A percentile compares a stretch with the other conserved stretches of the same genome.
These are phyloP conservation scores for Epizoanthus ramosus DNA, from an alignment of 92 coral and sea anemone species.

Conservation along the genomic window DNA sequence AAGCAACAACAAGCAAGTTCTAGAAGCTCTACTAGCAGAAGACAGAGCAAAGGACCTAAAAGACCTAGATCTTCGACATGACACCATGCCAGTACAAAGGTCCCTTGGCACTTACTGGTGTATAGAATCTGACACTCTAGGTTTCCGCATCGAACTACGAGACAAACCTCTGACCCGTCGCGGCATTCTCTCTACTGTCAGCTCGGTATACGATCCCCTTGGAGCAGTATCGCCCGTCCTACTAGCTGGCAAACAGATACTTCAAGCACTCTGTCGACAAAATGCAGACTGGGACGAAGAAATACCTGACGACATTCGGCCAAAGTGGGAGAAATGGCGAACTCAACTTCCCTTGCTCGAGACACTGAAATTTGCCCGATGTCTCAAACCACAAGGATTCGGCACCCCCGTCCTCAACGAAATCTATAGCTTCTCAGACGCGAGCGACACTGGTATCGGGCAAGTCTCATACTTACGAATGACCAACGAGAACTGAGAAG, in stretches of 20 bases:
- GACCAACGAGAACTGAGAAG: slow-evolving; percentile 21
- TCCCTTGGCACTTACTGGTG: slow-evolving; percentile 59
- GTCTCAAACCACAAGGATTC: slow-evolving; percentile 54
- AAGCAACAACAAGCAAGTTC: slow-evolving; percentile 55
- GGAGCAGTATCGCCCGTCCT: slow-evolving; percentile 56
- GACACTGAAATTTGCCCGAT: slow-evolving; percentile 41
- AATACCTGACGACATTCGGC: slow-evolving; percentile 49
- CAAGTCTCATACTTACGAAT: slow-evolving; percentile 57
- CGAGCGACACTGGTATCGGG: slow-evolving; percentile 52
- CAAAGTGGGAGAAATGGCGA: slow-evolving; percentile 59
- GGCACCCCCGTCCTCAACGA: slow-evolving; percentile 44
- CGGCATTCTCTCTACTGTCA: slow-evolving; percentile 48
- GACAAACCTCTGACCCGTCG: slow-evolving; percentile 58
- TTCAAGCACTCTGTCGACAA: slow-evolving; percentile 41
- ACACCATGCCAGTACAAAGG: slow-evolving; percentile 50
- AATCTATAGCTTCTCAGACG: slow-evolving; percentile 56
- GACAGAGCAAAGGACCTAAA: slow-evolving; percentile 57
- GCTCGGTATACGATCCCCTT: slow-evolving; percentile 55
- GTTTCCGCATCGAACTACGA: slow-evolving; percentile 42
- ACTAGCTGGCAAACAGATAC: slow-evolving; percentile 49
- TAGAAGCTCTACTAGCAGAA: slow-evolving; percentile 43
- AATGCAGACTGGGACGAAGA: slow-evolving; percentile 53
- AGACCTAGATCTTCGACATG: slow-evolving; percentile 56
- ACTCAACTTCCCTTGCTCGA: slow-evolving; percentile 48
- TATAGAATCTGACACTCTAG: slow-evolving; percentile 50